Percentiles rank a stretch among this genome's conserved stretches.
These are phyloP conservation scores for Mechanitis mazaeus DNA, from an alignment of 2,888 invertebrate species.

Conservation along the genomic window DNA sequence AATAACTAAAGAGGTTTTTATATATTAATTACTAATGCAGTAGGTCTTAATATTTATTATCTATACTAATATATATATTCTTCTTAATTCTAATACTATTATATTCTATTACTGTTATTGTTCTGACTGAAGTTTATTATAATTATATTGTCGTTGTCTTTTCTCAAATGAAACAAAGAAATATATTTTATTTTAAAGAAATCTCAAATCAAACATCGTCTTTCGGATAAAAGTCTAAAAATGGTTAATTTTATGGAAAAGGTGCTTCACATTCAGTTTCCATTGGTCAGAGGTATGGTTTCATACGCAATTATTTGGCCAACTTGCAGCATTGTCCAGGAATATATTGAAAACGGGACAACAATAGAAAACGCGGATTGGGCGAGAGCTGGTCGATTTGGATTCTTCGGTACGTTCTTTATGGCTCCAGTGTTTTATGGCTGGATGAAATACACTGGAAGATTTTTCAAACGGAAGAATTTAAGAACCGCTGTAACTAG, in stretches of 20 bases:
- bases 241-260: slow-evolving; percentile 49
- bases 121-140: too few species aligned
- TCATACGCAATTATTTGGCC: slow-evolving; percentile 85
- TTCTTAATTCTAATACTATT: too few species aligned
- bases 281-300: slow-evolving; percentile 78
- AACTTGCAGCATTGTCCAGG: slow-evolving; percentile 81
- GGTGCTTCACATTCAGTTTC: slow-evolving; percentile 62
- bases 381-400: slow-evolving; percentile 80
- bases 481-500: slow-evolving; percentile 52
- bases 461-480: slow-evolving; percentile 47
- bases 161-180: background rate
- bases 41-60: too few species aligned
- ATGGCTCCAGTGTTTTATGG: slow-evolving; percentile 86
- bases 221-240: slow-evolving; percentile 2
- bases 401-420: slow-evolving; percentile 84
- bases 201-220: background rate
- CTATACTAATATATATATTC: too few species aligned
- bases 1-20: too few species aligned
- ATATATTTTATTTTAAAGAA: background rate
- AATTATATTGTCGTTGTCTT: too few species aligned
- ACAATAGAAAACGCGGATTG: slow-evolving; percentile 61
- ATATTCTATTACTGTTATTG: too few species aligned
- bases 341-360: slow-evolving; percentile 60
- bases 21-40: too few species aligned
- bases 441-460: slow-evolving; percentile 79